These are phyloP conservation scores for Mastomys coucha DNA, from an alignment of 2,113 vertebrate species.

Conservation along the genomic window DNA sequence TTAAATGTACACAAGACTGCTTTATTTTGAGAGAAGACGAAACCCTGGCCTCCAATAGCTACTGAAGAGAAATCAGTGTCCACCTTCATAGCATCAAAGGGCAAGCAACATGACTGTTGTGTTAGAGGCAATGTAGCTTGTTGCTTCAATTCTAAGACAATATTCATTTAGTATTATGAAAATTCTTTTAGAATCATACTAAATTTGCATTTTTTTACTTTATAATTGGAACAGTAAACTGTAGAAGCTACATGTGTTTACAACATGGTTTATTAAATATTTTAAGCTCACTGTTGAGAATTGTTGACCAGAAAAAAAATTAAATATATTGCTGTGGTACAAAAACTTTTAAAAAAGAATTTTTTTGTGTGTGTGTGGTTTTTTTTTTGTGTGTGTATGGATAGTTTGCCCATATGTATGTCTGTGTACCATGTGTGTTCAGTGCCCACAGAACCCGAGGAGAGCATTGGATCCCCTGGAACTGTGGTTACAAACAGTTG, in stretches of 20 bases:
- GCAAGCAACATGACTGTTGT: not conserved
- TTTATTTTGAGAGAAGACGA: not conserved
- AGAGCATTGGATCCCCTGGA: not conserved
- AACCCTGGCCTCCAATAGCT: not conserved
- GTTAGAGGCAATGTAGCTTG: not conserved
- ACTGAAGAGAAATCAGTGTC: not conserved
- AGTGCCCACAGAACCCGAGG: not conserved
- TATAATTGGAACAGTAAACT: not conserved
- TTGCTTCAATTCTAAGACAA: not conserved
- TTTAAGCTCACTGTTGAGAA: not conserved
- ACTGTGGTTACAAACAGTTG: not conserved
- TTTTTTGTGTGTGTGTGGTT: not conserved
- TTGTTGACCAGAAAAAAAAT: not conserved
- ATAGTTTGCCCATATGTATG: not conserved
- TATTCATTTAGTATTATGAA: not conserved
- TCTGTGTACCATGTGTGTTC: not conserved
- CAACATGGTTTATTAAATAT: not conserved
- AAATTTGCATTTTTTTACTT: not conserved
- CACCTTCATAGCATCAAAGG: not conserved
- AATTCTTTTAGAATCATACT: not conserved
- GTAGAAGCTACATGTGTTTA: not conserved
- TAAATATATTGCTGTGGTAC: not conserved
- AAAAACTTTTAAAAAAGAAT: not conserved
- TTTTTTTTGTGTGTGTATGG: not conserved
- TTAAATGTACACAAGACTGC: not conserved